Percentiles rank a stretch among this genome's conserved stretches.
phyloP scores from a whole-genome alignment of 2,888 invertebrate genomes.

The Yponomeuta evonymella region DNA sequence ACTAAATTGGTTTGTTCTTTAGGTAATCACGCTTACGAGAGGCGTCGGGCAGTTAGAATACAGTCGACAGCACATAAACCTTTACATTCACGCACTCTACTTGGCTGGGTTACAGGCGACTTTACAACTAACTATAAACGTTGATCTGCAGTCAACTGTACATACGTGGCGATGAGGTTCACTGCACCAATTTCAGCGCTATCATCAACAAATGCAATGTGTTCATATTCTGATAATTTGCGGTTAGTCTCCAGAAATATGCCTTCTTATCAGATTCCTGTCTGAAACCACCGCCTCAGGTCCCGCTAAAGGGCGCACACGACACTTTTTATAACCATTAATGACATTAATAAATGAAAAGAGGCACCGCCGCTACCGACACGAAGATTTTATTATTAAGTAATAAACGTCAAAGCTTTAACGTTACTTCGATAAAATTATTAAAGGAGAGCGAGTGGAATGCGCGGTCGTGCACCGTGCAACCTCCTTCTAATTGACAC shows the following conservation, averaged over 20 bases:
- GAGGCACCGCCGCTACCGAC: conserved; percentile 22
- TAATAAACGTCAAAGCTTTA: conserved; percentile 48
- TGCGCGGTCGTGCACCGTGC: conserved; percentile 37
- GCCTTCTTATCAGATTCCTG: not conserved
- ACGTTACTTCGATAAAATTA: conserved; percentile 49
- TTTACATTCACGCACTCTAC: no score
- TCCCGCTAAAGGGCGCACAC: not conserved
- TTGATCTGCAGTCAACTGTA: no score
- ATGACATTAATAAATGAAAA: conserved; percentile 22
- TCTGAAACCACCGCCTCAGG: not conserved
- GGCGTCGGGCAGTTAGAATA: no score
- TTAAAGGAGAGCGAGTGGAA: conserved; percentile 47
- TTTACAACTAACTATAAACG: no score
- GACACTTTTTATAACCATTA: conserved; percentile 27
- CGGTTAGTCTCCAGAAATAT: not conserved
- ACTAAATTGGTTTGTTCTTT: no score
- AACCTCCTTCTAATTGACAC: conserved; percentile 60
- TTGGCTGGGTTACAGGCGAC: no score
- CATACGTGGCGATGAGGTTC: no score
- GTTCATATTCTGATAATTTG: not conserved
- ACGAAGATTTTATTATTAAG: conserved; percentile 44
- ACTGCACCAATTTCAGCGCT: no score
- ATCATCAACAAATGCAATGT: not conserved
- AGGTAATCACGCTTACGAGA: no score
- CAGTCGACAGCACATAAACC: no score